Evolutionary conservation across 2,797 vertebrate species (phyloP).

Genomic region (Gymnoscopelus microlampas): DNA sequence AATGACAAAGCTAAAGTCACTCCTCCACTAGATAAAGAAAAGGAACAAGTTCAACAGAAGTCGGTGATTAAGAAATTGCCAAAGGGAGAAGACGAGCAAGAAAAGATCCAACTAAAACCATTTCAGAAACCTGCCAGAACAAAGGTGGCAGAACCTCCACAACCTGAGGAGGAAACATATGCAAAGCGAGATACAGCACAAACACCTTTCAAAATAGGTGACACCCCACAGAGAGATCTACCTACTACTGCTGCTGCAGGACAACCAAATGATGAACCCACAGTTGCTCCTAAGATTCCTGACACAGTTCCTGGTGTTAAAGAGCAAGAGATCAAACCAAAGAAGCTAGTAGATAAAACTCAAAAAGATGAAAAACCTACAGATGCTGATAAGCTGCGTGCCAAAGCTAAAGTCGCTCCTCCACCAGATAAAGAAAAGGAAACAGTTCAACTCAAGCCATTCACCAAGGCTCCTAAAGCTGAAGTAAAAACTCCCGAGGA

Average conservation of each 20-base stretch:
- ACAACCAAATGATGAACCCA: conserved; percentile 17
- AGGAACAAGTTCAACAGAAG: conserved; percentile 50
- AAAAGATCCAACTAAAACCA: conserved; percentile 62
- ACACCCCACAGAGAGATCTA: conserved; percentile 34
- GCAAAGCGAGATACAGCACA: conserved; percentile 36
- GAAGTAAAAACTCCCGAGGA: conserved; percentile 35
- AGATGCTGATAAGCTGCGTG: conserved; percentile 29
- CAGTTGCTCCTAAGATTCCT: neutral
- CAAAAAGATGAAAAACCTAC: conserved; percentile 39
- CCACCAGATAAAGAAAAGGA: conserved; percentile 56
- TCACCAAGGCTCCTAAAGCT: conserved; percentile 41
- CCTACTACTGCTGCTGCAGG: conserved; percentile 13
- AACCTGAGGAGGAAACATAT: conserved; percentile 29
- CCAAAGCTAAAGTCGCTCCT: conserved; percentile 48
- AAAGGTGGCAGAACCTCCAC: conserved; percentile 15
- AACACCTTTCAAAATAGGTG: conserved; percentile 31
- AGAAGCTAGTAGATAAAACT: conserved; percentile 39
- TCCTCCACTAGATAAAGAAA: conserved; percentile 17
- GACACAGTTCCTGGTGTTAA: conserved; percentile 7
- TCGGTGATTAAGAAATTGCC: conserved; percentile 63
- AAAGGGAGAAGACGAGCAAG: conserved; percentile 50
- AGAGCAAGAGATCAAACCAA: conserved; percentile 29
- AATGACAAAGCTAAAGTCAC: too few species aligned
- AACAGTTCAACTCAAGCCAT: conserved; percentile 54
- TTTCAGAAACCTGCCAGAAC: conserved; percentile 58